phyloP scores from a whole-genome alignment of 2,113 vertebrate genomes.

The Pachyramphus minor region DNA sequence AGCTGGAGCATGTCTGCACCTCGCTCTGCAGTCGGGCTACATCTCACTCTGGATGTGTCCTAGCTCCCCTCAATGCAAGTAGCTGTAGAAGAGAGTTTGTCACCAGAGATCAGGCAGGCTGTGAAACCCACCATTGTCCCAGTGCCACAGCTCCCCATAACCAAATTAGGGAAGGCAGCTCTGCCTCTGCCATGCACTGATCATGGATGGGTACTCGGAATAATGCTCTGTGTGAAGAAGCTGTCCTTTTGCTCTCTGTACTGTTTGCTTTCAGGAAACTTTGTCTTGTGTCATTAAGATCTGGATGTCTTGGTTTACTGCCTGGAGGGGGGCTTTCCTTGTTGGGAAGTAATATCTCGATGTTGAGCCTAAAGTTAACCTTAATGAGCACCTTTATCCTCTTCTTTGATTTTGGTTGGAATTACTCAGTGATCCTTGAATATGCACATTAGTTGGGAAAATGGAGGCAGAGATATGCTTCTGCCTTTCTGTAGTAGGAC shows the following conservation, averaged over 20 bases:
- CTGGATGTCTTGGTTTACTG: background rate
- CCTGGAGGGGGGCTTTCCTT: background rate
- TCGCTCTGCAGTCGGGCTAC: accelerated
- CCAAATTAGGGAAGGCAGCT: background rate
- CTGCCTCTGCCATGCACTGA: background rate
- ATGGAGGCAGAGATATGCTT: background rate
- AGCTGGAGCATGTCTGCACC: background rate
- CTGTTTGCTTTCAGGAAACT: background rate
- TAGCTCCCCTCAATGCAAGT: accelerated
- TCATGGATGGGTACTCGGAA: background rate
- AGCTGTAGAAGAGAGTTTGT: background rate
- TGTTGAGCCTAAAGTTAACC: background rate
- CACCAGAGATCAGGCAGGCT: background rate
- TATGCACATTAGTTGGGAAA: accelerated
- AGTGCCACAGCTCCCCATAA: background rate
- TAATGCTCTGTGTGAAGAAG: background rate
- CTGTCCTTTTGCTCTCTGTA: background rate
- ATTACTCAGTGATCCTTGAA: background rate
- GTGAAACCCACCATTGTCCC: background rate
- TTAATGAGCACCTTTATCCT: background rate
- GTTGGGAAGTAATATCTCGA: background rate
- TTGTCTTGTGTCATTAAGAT: background rate
- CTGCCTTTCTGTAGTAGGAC: background rate
- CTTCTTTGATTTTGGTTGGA: background rate
- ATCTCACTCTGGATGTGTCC: background rate